Evolutionary conservation across 2,888 invertebrate genomes (phyloP).

Genomic region (Norana najaformis): DNA sequence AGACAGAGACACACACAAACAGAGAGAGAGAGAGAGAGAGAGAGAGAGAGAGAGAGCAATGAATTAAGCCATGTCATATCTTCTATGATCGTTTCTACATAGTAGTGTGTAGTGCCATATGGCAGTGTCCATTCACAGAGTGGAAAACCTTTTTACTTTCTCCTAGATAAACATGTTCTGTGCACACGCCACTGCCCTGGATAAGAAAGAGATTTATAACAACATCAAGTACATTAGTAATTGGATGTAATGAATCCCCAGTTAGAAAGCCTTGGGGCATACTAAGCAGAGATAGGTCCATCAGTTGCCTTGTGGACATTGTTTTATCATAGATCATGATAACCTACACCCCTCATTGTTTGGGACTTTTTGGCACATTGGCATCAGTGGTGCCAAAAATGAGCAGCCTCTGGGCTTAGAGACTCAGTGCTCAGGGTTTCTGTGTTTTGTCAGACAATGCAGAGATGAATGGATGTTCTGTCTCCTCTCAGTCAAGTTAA

Average conservation of each 20-base stretch:
- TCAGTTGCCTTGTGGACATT: constrained; percentile 7
- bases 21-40: too few relatives aligned
- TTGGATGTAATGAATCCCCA: not conserved
- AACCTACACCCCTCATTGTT: not conserved
- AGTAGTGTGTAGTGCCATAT: too few relatives aligned
- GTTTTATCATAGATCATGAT: not conserved
- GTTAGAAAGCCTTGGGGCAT: not conserved
- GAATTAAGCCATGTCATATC: too few relatives aligned
- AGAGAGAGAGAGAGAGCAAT: too few relatives aligned
- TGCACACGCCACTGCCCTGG: not conserved
- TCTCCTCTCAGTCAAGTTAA: not conserved
- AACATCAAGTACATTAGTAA: not conserved
- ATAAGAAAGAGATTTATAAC: not conserved
- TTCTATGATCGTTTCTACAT: not conserved
- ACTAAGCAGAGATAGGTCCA: not conserved
- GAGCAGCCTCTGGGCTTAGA: not conserved
- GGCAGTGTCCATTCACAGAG: not conserved
- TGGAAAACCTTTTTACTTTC: not conserved
- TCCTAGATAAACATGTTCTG: not conserved
- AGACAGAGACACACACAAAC: too few relatives aligned
- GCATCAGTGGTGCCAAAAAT: not conserved
- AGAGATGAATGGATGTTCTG: too few relatives aligned
- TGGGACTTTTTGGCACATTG: not conserved
- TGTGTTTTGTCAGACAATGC: not conserved
- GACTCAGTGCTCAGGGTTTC: not conserved